Evolutionary conservation across 2,888 invertebrate genomes (phyloP), one percentile per base, ranked within the genome.

Genomic region (Drosophila neotestacea): DNA sequence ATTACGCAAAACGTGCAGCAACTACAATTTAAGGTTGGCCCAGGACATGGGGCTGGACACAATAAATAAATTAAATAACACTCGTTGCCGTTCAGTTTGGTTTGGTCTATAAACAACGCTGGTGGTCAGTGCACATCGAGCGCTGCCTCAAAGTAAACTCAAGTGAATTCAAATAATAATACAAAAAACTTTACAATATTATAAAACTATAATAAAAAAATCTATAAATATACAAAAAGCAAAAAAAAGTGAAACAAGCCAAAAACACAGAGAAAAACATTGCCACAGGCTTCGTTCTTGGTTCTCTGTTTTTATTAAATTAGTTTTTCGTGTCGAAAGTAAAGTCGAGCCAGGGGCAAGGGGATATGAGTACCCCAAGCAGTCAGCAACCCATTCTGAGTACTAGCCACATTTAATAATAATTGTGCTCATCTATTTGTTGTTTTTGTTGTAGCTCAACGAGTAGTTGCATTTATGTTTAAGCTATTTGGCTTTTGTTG

Each of bases 31-130:
- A 2, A 2, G 30, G 11, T 6, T 42, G 3, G 13, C 13, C 6
- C 4, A 10, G 34, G 13, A 46, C 10, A 47, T 44, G 16, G 30
- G 32, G 32, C 64, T 62, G 77, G 62, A 67, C 73, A 73, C 74
- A 69, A 81, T 87, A 84, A 84, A 88, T 84, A 84, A 84, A 76
- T 81, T 81, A 84, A 69, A 81, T 70, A 73, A 69, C 63, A 64
- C 68, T 56, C 61, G 80, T 55, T 64, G 64, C 51, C 61, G 73
- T 58, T 84, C 72, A 84, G 84, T 88, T 67, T 28, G 69, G 55
- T 13, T 48, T 67, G 67, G 85, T 68, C 88, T 81, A 79, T 68
- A 81, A 79, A 48, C 72, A 63, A 56, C 36, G 72, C 48, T 70
- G 69, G 84, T 86, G 68, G 78, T 74, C 70, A 61, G 52, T 48